Evolutionary conservation across 2,888 invertebrate species (phyloP), one percentile per base, ranked within the genome.

Genomic region (Hyposoter dolosus): DNA sequence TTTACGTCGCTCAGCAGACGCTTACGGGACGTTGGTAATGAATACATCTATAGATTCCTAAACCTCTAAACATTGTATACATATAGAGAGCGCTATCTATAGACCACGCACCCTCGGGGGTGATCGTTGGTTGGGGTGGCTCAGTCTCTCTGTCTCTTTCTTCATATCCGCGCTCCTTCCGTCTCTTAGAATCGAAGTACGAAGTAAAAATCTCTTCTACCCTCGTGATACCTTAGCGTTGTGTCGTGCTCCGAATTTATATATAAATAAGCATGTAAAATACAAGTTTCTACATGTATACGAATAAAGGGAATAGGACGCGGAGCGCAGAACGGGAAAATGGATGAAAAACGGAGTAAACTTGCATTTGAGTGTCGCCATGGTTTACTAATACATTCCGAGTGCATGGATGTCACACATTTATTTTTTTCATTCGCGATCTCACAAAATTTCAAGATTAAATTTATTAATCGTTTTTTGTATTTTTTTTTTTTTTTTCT

Each of bases 161-260:
- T 77, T 86, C 85, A 86, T 83, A 81, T 76, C 84, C 28, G 56
- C 12, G 82, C 82, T 83, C 28, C 82, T 66, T 78, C 78, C 63
- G 56, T 82, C 86, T 86, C 82, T 65, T 47, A 81, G 79, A 85
- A 85, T 87, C 88, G 83, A 65, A 76, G 65, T 35, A 85, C 87
- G 84, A 85, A 83, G 40, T 7, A 40, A 84, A 88, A 88, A 88
- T 87, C 84, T 87, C 79, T 87, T 84, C 81, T 79, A 75, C 77
- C 83, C 84, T 84, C 80, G 84, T 85, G 85, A 88, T 82, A 77
- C 84, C 68, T 53, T 23, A 74, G 66, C 87, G 80, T 80, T 74
- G 35, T 56, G 45, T 56, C 65, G 66, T 69, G 76, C 40, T 19
- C 65, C 17, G 32, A 43, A 40, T 81, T 74, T 74, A 43, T 82